phyloP scores from a whole-genome alignment of 2,888 invertebrate genomes.

The Drosophila rubida region DNA sequence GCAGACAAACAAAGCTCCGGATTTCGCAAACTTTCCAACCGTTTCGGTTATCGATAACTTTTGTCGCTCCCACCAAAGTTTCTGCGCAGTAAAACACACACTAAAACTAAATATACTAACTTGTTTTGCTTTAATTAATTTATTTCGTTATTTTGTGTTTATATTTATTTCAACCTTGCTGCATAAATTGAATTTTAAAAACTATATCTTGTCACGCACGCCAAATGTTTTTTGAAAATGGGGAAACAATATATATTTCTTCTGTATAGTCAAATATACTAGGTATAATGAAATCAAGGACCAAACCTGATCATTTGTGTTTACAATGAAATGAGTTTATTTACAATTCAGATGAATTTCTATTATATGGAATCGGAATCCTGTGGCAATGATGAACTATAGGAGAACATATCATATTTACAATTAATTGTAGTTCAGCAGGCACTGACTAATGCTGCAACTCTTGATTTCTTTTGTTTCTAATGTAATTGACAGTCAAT shows the following conservation, averaged over 20 bases:
- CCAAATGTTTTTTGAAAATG: background rate
- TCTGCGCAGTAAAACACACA: background rate
- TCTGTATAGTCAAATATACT: no score
- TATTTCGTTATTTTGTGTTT: background rate
- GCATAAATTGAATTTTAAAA: background rate
- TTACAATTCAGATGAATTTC: background rate
- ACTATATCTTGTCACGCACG: background rate
- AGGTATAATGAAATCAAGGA: no score
- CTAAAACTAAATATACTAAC: background rate
- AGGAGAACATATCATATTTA: background rate
- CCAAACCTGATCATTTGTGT: no score
- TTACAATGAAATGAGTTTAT: background rate
- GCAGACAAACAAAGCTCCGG: slow-evolving; percentile 7
- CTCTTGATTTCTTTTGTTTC: slow-evolving; percentile 7
- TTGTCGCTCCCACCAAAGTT: background rate
- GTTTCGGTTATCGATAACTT: background rate
- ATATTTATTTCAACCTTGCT: background rate
- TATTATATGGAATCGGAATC: no score
- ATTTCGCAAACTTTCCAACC: background rate
- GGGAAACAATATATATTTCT: background rate
- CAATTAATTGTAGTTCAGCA: slow-evolving; percentile 1
- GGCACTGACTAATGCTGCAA: slow-evolving; percentile 20
- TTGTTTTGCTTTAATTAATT: background rate
- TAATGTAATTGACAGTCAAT: slow-evolving; percentile 13
- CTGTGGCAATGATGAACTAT: no score